Base-by-base conservation (phyloP, 2,888 invertebrate species). In the Xiphydria camelus region DNA sequence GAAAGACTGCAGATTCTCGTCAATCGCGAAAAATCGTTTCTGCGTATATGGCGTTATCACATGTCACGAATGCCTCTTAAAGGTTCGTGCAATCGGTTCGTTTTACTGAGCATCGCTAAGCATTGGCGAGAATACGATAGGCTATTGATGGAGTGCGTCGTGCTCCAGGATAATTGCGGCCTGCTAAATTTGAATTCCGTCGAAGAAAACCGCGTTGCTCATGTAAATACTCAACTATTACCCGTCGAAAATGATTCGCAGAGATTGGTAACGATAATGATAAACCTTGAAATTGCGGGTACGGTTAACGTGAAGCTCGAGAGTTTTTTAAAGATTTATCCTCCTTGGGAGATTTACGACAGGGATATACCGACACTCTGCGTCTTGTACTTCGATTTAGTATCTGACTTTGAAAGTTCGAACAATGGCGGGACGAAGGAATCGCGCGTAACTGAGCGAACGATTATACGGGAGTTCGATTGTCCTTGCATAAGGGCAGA, bases 1-100 rank as follows among this genome's bases (percentile, higher is more conserved):
- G 64, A 60, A 3, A 66, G 47, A 42, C 36, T 72, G 1, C 64
- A 61, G 7, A 55, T 52, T 9, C 26, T 62, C 22, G 32, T 70
- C 6, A 57, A 35, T 14, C 53, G 49, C 1, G 59, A 66, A 42
- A 41, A 50, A 15, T 69, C 72, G 2, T 55, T 41, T 20, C 44
- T 67, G n/a, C 66, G 69, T 3, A 51, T 72, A 36, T 72, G 72
- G 72, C 62, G 51, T 15, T 59, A 72, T 44, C 64, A 61, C 41
- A 46, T 64, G 36, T 56, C 51, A 4, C 64, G 63, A 18, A 29
- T 39, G 1, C 35, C 46, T 1, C 47, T 57, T 33, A 49, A 55
- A 19, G 36, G 38, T 7, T 22, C 39, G 1, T 33, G 49, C 9
- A 23, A 41, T 4, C 59, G 55, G 1, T 65, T 47, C 22, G 57